phyloP scores from a whole-genome alignment of 2,113 vertebrate species.

The Muntiacus reevesi region DNA sequence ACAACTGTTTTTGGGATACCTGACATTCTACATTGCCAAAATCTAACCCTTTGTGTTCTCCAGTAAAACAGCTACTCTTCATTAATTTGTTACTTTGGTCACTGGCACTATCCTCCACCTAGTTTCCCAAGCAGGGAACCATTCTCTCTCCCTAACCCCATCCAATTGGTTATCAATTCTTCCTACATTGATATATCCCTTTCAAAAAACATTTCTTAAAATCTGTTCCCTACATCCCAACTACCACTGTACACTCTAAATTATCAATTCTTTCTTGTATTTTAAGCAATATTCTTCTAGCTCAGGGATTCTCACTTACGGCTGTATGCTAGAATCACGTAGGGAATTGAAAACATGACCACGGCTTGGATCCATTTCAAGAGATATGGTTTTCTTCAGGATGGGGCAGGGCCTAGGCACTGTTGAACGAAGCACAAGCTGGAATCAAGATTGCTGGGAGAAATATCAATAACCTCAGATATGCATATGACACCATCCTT shows the following conservation, averaged over 20 bases:
- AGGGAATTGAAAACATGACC: not conserved
- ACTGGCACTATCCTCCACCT: not conserved
- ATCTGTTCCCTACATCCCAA: not conserved
- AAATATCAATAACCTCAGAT: not conserved
- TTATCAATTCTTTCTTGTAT: not conserved
- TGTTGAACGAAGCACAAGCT: not conserved
- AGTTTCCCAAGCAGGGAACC: not conserved
- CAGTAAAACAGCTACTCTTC: not conserved
- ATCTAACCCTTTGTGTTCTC: not conserved
- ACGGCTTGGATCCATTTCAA: not conserved
- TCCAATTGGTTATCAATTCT: not conserved
- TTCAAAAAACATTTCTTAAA: not conserved
- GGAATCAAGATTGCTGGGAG: accelerated
- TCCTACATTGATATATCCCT: not conserved
- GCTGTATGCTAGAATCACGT: not conserved
- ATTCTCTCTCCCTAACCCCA: too few species aligned
- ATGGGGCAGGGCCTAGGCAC: not conserved
- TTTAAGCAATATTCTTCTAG: not conserved
- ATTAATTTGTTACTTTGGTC: not conserved
- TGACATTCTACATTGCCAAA: not conserved
- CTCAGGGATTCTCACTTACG: not conserved
- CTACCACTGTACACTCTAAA: not conserved
- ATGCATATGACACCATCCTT: not conserved
- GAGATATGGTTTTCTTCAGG: not conserved
- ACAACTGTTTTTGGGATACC: not conserved